Conservation (phyloP, 2,113 vertebrate genomes). For the Pycnonotus jocosus region DNA sequence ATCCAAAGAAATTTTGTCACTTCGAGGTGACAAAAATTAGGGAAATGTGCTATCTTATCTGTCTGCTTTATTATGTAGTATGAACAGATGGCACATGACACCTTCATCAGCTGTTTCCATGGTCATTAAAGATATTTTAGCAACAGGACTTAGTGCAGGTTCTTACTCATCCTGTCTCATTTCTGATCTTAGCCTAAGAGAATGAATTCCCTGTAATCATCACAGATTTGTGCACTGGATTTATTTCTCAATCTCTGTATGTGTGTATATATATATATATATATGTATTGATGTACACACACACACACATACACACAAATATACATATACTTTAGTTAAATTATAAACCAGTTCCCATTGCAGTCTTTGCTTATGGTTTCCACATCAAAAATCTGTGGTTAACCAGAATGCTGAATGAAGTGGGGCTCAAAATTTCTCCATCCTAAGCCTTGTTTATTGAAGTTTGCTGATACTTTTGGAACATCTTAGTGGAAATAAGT, state of each 20-base stretch:
- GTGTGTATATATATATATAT: too few relatives aligned
- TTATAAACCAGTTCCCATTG: background rate
- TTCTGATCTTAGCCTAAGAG: background rate
- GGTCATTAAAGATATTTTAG: background rate
- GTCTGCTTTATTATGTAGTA: background rate
- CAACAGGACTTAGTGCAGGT: background rate
- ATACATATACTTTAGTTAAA: background rate
- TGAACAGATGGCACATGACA: background rate
- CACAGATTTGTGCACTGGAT: background rate
- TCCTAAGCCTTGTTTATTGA: background rate
- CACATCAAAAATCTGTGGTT: background rate
- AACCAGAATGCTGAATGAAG: background rate
- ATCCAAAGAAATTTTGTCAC: background rate
- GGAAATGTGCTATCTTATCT: background rate
- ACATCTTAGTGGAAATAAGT: background rate
- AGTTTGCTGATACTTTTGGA: background rate
- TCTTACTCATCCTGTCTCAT: background rate
- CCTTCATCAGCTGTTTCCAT: background rate
- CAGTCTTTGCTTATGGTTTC: background rate
- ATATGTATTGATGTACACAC: background rate
- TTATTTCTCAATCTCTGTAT: background rate
- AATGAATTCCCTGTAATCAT: background rate
- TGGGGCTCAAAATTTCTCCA: background rate
- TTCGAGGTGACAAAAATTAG: background rate
- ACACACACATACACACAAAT: background rate